These are phyloP conservation scores for Choreutis nemorana DNA, from an alignment of 2,888 invertebrate species.

Conservation along the genomic window DNA sequence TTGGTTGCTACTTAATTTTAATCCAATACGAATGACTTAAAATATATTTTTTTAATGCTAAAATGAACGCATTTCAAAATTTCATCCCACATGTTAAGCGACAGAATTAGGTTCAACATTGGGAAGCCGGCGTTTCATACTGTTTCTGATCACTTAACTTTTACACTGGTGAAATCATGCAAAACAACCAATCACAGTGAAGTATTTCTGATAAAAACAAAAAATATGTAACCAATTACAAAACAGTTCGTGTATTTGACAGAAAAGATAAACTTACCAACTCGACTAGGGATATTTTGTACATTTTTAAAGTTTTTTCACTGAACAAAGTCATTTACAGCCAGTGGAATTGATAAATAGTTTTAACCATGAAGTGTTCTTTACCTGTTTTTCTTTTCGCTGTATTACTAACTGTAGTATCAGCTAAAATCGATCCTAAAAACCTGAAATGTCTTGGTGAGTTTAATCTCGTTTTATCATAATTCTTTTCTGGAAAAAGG, in stretches of 20 bases:
- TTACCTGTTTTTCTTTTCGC: conserved; percentile 20
- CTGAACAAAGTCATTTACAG: conserved; percentile 14
- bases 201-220: conserved; percentile 5
- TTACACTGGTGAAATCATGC: conserved; percentile 1
- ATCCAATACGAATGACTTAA: too few species aligned
- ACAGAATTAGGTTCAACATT: too few species aligned
- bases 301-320: conserved; percentile 23
- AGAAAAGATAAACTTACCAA: conserved; percentile 41
- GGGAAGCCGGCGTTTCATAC: too few species aligned
- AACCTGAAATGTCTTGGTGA: conserved; percentile 58
- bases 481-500: conserved; percentile 8
- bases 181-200: conserved; percentile 10
- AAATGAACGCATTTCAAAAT: too few species aligned
- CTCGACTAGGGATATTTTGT: conserved; percentile 25
- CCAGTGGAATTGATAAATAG: conserved; percentile 7
- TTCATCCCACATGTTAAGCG: too few species aligned
- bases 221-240: conserved; percentile 33
- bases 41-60: too few species aligned
- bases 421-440: conserved; percentile 52
- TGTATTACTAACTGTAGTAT: conserved; percentile 26
- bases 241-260: conserved; percentile 48
- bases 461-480: conserved; percentile 15
- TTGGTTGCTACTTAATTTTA: too few species aligned
- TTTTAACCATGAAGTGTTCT: conserved; percentile 21
- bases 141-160: conserved; percentile 1